Evolutionary conservation across 2,797 vertebrate genomes (phyloP).

Genomic region (Buceros bicornis): DNA sequence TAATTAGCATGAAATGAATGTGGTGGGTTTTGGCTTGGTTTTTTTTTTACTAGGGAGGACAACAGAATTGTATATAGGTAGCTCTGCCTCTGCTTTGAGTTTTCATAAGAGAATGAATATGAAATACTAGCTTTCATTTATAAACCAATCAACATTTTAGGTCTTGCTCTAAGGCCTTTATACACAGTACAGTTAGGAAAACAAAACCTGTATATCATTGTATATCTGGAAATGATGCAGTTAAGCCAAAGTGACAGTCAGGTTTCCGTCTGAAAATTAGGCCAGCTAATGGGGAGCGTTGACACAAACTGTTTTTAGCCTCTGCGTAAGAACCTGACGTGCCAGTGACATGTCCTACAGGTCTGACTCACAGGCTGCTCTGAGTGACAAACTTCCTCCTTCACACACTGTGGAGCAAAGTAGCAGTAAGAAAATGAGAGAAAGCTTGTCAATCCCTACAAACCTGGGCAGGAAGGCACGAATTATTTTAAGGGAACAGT

Average conservation of each 20-base stretch:
- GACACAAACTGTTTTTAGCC: conserved; percentile 60
- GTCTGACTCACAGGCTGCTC: conserved; percentile 43
- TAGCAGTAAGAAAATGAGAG: conserved; percentile 22
- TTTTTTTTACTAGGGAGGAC: neutral
- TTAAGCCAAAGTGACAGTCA: conserved; percentile 67
- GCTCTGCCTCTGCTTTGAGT: neutral
- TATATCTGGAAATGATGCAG: conserved; percentile 10
- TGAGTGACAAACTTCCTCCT: conserved; percentile 36
- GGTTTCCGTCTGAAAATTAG: conserved; percentile 61
- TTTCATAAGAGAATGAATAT: neutral
- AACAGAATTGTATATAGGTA: neutral
- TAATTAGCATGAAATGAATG: neutral
- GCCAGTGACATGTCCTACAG: conserved; percentile 59
- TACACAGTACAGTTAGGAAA: neutral
- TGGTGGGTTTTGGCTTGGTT: neutral
- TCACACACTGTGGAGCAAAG: conserved; percentile 31
- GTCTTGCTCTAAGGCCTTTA: conserved; percentile 1
- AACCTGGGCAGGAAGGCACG: neutral
- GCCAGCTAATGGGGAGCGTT: conserved; percentile 47
- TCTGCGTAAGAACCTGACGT: conserved; percentile 45
- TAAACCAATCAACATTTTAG: conserved; percentile 1
- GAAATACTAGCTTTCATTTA: conserved; percentile 21
- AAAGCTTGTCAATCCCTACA: conserved; percentile 28
- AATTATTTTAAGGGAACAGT: neutral
- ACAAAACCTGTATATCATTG: conserved; percentile 38